Evolutionary conservation across 2,888 invertebrate genomes (phyloP).

Genomic region (Margaritifera margaritifera): DNA sequence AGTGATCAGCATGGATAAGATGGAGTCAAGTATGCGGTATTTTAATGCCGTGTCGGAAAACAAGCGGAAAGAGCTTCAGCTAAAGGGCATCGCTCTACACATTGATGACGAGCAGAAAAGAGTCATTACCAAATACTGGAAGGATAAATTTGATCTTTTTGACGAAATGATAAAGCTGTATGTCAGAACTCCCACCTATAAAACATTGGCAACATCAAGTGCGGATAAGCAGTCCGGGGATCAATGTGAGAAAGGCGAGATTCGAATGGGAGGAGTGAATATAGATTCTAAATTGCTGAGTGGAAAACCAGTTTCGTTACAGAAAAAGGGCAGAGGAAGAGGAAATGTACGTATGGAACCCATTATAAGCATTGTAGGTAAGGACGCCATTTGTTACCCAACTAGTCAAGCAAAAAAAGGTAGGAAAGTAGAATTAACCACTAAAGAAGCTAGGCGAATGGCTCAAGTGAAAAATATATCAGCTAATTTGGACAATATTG

Average conservation of each 20-base stretch:
- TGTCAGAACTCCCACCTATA: slow-evolving; percentile 41
- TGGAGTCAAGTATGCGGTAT: slow-evolving; percentile 37
- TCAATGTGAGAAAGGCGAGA: slow-evolving; percentile 11
- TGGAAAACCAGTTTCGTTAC: slow-evolving; percentile 37
- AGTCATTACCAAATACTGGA: slow-evolving; percentile 46
- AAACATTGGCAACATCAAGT: slow-evolving; percentile 2
- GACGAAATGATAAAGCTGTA: slow-evolving; percentile 47
- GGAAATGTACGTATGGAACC: slow-evolving; percentile 28
- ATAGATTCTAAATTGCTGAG: slow-evolving; percentile 46
- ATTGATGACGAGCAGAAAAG: slow-evolving; percentile 40
- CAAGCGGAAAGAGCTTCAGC: slow-evolving; percentile 37
- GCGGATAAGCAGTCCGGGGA: background rate
- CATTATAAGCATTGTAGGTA: slow-evolving; percentile 43
- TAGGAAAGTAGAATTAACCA: slow-evolving; percentile 36
- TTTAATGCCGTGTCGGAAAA: slow-evolving; percentile 47
- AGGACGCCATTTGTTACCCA: slow-evolving; percentile 48
- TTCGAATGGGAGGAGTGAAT: slow-evolving; percentile 32
- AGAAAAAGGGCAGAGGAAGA: slow-evolving; percentile 27
- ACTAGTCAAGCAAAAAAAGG: slow-evolving; percentile 45
- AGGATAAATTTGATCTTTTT: slow-evolving; percentile 45
- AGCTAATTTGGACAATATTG: slow-evolving; percentile 26
- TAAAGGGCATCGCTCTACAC: slow-evolving; percentile 32
- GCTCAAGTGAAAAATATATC: slow-evolving; percentile 42
- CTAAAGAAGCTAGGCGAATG: slow-evolving; percentile 30
- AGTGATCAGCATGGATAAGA: no score